Conservation (phyloP, 2,113 vertebrate genomes). For the Phalacrocorax aristotelis region DNA sequence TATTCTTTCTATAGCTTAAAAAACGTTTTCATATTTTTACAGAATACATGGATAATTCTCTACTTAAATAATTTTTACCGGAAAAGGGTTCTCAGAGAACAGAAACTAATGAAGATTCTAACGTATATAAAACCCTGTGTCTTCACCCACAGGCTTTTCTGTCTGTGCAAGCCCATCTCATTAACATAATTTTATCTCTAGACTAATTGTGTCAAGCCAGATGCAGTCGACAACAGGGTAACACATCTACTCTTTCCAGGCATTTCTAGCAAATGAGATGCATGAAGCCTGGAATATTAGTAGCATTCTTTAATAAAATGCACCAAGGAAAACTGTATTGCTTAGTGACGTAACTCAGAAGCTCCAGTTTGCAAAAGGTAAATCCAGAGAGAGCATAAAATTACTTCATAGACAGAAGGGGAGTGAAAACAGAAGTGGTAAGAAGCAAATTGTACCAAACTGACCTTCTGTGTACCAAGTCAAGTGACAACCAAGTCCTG, state of each 20-base stretch:
- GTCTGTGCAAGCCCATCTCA: not conserved
- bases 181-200: constrained; percentile 24
- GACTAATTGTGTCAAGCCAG: constrained; percentile 35
- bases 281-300: not conserved
- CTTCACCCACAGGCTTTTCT: not conserved
- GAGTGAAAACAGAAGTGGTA: not conserved
- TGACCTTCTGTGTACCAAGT: not conserved
- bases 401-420: not conserved
- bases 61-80: not conserved
- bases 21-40: not conserved
- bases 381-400: not conserved
- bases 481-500: not conserved
- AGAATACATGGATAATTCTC: not conserved
- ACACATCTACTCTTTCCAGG: not conserved
- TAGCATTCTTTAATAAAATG: not conserved
- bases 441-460: not conserved
- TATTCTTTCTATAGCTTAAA: not conserved
- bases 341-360: not conserved
- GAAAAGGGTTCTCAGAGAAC: not conserved
- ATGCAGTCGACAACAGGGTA: not conserved
- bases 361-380: not conserved
- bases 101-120: not conserved
- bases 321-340: not conserved
- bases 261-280: not conserved
- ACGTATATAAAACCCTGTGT: not conserved